Base-by-base conservation (phyloP, 2,888 invertebrate genomes). In the Drosophila basisetae region DNA sequence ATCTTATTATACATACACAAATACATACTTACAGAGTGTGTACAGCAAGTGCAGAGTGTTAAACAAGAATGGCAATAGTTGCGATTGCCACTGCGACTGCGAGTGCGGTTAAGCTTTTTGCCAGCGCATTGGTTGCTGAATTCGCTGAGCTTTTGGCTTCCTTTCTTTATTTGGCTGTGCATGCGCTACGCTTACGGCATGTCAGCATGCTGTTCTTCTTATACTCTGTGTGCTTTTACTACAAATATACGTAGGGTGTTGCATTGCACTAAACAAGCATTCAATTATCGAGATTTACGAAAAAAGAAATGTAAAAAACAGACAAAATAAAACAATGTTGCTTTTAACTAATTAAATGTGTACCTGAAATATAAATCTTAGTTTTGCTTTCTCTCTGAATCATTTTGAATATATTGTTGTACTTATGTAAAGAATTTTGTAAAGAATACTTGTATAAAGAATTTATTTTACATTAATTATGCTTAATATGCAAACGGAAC, bases 121-220 rank as follows among this genome's bases (percentile, higher is more conserved):
- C 16, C 31, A 53, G 18, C 54, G 4, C 35, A 25, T 41, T n/a
- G 83, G 89, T 86, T 86, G 54, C 43, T 55, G 84, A n/a, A 68
- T 47, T 39, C 30, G 73, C 77, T 83, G 52, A 83, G 68, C 83
- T 88, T 87, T 30, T 35, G 60, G 63, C 68, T 67, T 30, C 10
- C 1, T 22, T n/a, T 18, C 7, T 4, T 22, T 47, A 13, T 47
- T 47, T 22, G 25, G 16, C 6, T 35, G 58, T 41, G 58, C 39
- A 62, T 50, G 50, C 60, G 53, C 58, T 60, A n/a, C 31, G 13
- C 41, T 25, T 13, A 60, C 52, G 54, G 53, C 37, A 25, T 60
- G 47, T 13, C 37, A 13, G 55, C n/a, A 5, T 56, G 13, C 11
- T 25, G 53, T 63, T 47, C 49, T 50, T 30, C n/a, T 4, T 16